Evolutionary conservation across 2,888 invertebrate genomes (phyloP).

Genomic region (Erebia aethiops): DNA sequence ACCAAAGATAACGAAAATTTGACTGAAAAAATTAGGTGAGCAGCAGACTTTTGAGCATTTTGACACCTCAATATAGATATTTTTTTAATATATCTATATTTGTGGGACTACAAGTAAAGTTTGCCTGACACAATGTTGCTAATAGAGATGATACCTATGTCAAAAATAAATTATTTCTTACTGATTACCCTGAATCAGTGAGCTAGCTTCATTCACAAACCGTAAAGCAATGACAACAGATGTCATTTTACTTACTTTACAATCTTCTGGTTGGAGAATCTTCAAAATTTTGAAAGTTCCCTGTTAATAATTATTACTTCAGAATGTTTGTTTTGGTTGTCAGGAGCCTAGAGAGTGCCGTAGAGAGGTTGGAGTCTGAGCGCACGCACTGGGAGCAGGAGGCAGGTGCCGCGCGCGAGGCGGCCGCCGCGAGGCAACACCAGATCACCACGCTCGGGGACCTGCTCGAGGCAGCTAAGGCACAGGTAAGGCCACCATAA

Average conservation of each 20-base stretch:
- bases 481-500: constrained; percentile 83
- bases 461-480: constrained; percentile 91
- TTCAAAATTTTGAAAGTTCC: too few relatives aligned
- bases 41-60: neutral
- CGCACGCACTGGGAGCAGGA: constrained; percentile 89
- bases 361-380: constrained; percentile 89
- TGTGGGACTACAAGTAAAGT: too few relatives aligned
- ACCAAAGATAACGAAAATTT: constrained; percentile 86
- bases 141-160: too few relatives aligned
- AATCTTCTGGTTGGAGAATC: too few relatives aligned
- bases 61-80: too few relatives aligned
- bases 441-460: constrained; percentile 91
- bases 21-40: constrained; percentile 85
- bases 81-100: too few relatives aligned
- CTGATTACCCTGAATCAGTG: too few relatives aligned
- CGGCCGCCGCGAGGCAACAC: constrained; percentile 88
- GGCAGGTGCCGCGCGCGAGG: constrained; percentile 87
- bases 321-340: constrained; percentile 1
- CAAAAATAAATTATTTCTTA: too few relatives aligned
- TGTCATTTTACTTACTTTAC: too few relatives aligned
- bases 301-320: neutral
- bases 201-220: too few relatives aligned
- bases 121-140: too few relatives aligned
- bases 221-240: too few relatives aligned
- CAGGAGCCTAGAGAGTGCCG: constrained; percentile 85